Percentiles rank a stretch among this genome's conserved stretches.
These are phyloP conservation scores for Morpho deidamia DNA, from an alignment of 2,888 invertebrate genomes.

Conservation along the genomic window DNA sequence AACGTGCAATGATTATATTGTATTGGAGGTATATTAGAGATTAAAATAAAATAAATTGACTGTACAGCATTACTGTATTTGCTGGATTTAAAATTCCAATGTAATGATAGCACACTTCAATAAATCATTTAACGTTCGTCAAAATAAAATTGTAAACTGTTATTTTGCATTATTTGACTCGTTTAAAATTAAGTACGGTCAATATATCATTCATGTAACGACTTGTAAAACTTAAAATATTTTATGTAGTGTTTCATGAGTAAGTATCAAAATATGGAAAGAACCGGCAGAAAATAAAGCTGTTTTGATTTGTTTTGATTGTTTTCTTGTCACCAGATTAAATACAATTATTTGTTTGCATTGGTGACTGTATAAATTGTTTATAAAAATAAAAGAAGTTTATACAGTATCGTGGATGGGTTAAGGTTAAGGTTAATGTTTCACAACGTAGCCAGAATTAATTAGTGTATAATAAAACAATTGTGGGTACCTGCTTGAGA, in stretches of 20 bases:
- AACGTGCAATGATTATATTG: neutral
- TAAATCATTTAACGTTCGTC: neutral
- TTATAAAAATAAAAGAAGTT: no score
- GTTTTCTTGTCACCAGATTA: constrained; percentile 42
- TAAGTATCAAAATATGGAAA: constrained; percentile 59
- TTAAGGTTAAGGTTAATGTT: no score
- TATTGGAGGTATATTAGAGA: no score
- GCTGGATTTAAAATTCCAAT: neutral
- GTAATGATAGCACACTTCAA: neutral
- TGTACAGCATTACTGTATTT: neutral
- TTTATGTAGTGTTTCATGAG: constrained; percentile 53
- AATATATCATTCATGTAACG: constrained; percentile 3
- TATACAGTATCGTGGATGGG: no score
- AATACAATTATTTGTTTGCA: no score
- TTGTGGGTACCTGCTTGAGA: no score
- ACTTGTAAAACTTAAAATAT: constrained; percentile 27
- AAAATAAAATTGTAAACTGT: neutral
- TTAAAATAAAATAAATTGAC: no score
- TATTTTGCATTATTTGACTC: neutral
- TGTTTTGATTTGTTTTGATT: constrained; percentile 71
- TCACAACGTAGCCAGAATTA: no score
- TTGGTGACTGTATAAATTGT: no score
- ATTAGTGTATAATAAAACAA: no score
- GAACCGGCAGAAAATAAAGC: constrained; percentile 72
- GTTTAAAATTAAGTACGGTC: constrained; percentile 1